Base-by-base conservation (phyloP, 2,888 invertebrate genomes). In the Apocheima hispidaria region DNA sequence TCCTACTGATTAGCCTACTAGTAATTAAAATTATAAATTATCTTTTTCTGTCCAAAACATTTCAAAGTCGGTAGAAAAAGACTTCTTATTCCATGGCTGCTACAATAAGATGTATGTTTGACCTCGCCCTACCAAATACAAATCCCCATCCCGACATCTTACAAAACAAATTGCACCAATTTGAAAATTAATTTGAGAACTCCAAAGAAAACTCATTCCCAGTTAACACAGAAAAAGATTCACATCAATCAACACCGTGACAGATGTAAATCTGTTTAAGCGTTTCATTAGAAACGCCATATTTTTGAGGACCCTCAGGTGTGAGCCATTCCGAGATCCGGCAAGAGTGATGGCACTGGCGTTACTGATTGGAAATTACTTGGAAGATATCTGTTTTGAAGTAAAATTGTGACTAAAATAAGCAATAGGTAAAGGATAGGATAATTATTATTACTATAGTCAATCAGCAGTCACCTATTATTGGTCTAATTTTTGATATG, bases 201-300 rank as follows among this genome's bases (percentile, higher is more conserved):
- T 48, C 48, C 60, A 61, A 66, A 62, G 63, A 63, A 70, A 72
- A 67, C 69, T 71, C 64, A 70, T 72, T 65, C 69, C 60, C 55
- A 69, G 57, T 50, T 60, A 49, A 56, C 58, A 61, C 60, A 70
- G 58, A 68, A 61, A 70, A 63, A 67, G 68, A 63, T 67, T 60
- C 68, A 60, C 80, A 86, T 86, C 79, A 78, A 81, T 86, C 86
- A 85, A 72, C 62, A 10, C 52, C 63, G 73, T 63, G 85, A 82
- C 84, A 83, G 80, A 81, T 74, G 77, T 71, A 78, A 82, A 80
- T 78, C 80, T 78, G 60, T 70, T 73, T 82, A 81, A 84, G 79
- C 78, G 73, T 82, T 83, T 86, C 84, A 86, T 86, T 86, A 85
- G 80, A 63, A 74, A 44, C 65, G 77, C 75, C 82, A 84, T 84